A percentile compares a stretch with the other conserved stretches of the same genome.
Evolutionary conservation across 30 jellyfish, hydroid and myxozoan species (phyloP).

Genomic region (Clytia hemisphaerica): DNA sequence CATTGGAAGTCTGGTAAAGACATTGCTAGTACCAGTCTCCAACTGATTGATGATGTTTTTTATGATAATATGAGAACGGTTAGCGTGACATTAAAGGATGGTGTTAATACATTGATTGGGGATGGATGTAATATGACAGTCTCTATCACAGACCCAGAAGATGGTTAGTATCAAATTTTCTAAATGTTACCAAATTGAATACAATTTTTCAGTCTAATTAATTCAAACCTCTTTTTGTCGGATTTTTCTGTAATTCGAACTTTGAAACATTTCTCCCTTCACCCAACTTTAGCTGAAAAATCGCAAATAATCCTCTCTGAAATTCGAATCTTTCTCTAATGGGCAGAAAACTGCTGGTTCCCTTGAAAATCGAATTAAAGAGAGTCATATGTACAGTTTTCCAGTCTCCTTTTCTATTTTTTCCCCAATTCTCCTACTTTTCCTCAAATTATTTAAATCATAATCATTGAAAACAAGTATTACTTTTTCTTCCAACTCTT

Average conservation of each 20-base stretch:
- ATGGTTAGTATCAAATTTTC: conserved; percentile 73
- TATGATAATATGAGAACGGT: conserved; percentile 57
- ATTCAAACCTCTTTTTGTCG: no score
- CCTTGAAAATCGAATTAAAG: no score
- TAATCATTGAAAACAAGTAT: no score
- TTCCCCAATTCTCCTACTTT: no score
- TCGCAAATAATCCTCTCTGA: not conserved
- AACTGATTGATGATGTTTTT: conserved; percentile 51
- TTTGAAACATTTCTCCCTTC: not conserved
- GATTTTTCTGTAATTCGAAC: no score
- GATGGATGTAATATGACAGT: conserved; percentile 65
- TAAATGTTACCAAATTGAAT: no score
- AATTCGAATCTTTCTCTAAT: not conserved
- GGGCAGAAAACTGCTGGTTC: not conserved
- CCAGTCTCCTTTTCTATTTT: no score
- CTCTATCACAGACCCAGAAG: conserved; percentile 67
- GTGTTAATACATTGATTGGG: conserved; percentile 46
- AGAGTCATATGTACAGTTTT: no score
- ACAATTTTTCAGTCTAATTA: no score
- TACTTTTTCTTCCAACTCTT: not conserved
- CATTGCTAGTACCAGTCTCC: conserved; percentile 43
- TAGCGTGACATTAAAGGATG: conserved; percentile 25
- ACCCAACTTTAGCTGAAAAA: not conserved
- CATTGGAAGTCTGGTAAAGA: conserved; percentile 82
- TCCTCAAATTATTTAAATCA: no score